Conservation (phyloP, 2,888 invertebrate species). For the Neoascia interrupta region DNA sequence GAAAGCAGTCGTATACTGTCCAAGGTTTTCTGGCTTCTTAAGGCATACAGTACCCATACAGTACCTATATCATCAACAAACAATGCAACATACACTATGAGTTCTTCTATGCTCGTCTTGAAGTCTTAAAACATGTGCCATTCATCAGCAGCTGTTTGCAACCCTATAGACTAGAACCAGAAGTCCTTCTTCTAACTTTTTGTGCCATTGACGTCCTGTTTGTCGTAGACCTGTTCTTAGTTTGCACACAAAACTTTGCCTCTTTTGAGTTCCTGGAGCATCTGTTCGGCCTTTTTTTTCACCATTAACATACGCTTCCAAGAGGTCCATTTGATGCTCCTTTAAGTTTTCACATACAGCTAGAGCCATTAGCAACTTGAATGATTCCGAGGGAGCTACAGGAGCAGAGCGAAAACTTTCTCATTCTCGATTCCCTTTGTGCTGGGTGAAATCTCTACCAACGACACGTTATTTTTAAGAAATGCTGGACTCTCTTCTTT, state of each 20-base stretch:
- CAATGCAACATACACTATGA: constrained; percentile 10
- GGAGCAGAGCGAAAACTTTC: no score
- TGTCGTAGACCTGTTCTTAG: background rate
- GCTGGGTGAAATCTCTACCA: no score
- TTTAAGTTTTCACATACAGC: constrained; percentile 11
- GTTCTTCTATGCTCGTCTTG: background rate
- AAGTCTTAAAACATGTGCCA: constrained; percentile 11
- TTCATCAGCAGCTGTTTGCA: no score
- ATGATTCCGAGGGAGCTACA: constrained; percentile 17
- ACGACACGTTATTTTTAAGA: constrained; percentile 12
- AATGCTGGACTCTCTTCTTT: constrained; percentile 22
- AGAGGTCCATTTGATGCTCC: constrained; percentile 20
- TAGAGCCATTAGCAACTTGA: constrained; percentile 14
- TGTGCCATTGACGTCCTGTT: no score
- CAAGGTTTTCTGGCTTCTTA: constrained; percentile 5
- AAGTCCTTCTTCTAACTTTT: no score
- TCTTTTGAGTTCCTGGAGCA: constrained; percentile 13
- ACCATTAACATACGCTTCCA: constrained; percentile 18
- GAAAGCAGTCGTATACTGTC: constrained; percentile 3
- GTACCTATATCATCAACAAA: constrained; percentile 24
- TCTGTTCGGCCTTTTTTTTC: constrained; percentile 25
- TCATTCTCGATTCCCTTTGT: no score
- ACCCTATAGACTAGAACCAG: no score
- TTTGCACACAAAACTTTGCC: constrained; percentile 14
- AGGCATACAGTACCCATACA: constrained; percentile 15